Evolutionary conservation across 2,797 vertebrate species (phyloP).

Genomic region (Microctenopoma steveboyesi): DNA sequence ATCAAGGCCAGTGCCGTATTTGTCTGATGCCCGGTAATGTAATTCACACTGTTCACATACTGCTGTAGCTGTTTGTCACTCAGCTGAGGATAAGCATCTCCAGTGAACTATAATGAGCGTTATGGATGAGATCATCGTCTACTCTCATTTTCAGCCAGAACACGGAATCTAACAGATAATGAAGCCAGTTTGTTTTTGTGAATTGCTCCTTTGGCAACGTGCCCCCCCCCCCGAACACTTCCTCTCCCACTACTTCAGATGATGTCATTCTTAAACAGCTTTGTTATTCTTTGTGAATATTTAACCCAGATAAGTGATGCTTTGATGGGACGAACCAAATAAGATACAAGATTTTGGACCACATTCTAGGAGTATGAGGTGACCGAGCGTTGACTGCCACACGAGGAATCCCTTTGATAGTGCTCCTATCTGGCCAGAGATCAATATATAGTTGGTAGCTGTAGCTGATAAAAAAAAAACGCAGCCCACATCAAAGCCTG

Average conservation of each 20-base stretch:
- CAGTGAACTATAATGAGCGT: constrained; percentile 64
- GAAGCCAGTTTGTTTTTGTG: constrained; percentile 33
- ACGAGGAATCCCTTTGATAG: constrained; percentile 82
- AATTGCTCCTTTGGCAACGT: constrained; percentile 25
- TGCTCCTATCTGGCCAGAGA: constrained; percentile 73
- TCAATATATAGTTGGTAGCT: constrained; percentile 72
- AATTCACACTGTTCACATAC: constrained; percentile 45
- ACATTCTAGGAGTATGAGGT: constrained; percentile 82
- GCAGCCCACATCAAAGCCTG: constrained; percentile 79
- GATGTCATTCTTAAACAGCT: constrained; percentile 71
- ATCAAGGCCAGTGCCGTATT: not conserved
- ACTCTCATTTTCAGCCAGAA: constrained; percentile 49
- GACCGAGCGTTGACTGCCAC: constrained; percentile 74
- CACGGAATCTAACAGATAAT: constrained; percentile 44
- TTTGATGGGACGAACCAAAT: constrained; percentile 25
- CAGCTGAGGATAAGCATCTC: constrained; percentile 60
- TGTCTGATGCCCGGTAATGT: not conserved
- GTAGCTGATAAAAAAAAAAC: constrained; percentile 73
- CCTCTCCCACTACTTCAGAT: constrained; percentile 45
- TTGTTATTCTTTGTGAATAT: constrained; percentile 67
- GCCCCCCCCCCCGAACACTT: constrained; percentile 30
- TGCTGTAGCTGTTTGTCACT: constrained; percentile 47
- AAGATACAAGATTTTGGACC: constrained; percentile 23
- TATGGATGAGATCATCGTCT: constrained; percentile 74
- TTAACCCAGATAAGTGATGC: constrained; percentile 50